Percentiles rank a stretch among this genome's conserved stretches.
These are phyloP conservation scores for Drosophila differens DNA, from an alignment of 2,888 invertebrate species.

Conservation along the genomic window DNA sequence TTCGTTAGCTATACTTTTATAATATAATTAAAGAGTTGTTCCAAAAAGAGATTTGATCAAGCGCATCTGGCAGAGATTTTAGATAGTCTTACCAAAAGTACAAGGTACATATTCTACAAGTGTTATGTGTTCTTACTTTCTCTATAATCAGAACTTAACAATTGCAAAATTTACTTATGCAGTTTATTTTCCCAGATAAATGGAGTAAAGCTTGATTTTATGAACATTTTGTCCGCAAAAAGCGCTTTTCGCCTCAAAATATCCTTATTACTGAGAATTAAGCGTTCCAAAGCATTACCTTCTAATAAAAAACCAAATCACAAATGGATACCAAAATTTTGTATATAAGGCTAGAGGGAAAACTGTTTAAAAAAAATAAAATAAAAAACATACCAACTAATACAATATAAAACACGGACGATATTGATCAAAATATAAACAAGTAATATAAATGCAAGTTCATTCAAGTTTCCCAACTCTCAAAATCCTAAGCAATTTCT, in stretches of 20 bases:
- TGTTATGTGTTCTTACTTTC: not conserved
- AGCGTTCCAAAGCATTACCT: not conserved
- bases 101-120: not conserved
- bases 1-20: slow-evolving; percentile 1
- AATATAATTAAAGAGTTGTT: slow-evolving; percentile 20
- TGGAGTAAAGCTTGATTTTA: not conserved
- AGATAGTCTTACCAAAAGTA: not conserved
- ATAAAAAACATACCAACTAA: not conserved
- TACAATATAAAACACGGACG: not conserved
- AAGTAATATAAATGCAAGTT: not conserved
- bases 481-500: not conserved
- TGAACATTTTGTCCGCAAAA: not conserved
- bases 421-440: not conserved
- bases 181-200: not conserved
- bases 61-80: not conserved
- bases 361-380: not conserved
- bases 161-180: not conserved
- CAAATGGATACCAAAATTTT: not conserved
- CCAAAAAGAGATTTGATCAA: not conserved
- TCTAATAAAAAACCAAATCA: not conserved
- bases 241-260: not conserved
- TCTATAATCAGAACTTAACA: not conserved
- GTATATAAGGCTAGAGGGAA: not conserved
- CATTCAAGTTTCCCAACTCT: too few species aligned
- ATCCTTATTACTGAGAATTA: not conserved